Evolutionary conservation across 1,140 invertebrate genomes (phyloP).

Genomic region (Bombus terrestris): DNA sequence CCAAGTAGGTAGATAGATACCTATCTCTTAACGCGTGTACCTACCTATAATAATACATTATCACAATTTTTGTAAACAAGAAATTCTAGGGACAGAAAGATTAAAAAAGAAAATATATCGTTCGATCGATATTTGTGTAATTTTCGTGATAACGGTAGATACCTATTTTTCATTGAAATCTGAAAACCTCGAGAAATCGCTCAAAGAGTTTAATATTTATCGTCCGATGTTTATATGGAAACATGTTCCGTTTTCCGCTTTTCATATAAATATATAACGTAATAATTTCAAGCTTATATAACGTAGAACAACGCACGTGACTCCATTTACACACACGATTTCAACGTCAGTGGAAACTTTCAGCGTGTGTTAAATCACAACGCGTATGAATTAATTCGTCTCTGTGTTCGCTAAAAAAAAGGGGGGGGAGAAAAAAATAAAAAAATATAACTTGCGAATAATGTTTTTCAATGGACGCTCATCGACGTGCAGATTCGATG

Average conservation of each 20-base stretch:
- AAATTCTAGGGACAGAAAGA: background rate
- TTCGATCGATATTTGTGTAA: background rate
- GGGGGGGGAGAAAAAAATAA: background rate
- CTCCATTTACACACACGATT: conserved; percentile 21
- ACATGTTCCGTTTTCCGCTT: background rate
- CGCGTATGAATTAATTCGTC: conserved; percentile 25
- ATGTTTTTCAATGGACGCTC: background rate
- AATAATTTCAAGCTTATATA: conserved; percentile 30
- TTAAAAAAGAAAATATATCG: background rate
- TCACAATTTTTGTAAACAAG: background rate
- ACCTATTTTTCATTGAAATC: too few species aligned
- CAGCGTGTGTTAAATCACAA: conserved; percentile 6
- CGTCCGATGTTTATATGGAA: background rate
- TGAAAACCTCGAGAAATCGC: too few species aligned
- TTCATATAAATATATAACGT: background rate
- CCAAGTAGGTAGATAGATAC: too few species aligned
- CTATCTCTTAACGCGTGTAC: too few species aligned
- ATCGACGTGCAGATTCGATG: background rate
- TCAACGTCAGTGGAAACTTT: conserved; percentile 16
- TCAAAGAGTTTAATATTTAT: background rate
- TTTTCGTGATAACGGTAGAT: background rate
- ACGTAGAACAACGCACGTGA: conserved; percentile 36
- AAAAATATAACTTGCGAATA: conserved; percentile 3
- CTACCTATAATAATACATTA: background rate
- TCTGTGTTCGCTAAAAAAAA: background rate